A percentile compares a stretch with the other conserved stretches of the same genome.
phyloP scores from a whole-genome alignment of 2,113 vertebrate species.

The Lichenostomus cassidix region DNA sequence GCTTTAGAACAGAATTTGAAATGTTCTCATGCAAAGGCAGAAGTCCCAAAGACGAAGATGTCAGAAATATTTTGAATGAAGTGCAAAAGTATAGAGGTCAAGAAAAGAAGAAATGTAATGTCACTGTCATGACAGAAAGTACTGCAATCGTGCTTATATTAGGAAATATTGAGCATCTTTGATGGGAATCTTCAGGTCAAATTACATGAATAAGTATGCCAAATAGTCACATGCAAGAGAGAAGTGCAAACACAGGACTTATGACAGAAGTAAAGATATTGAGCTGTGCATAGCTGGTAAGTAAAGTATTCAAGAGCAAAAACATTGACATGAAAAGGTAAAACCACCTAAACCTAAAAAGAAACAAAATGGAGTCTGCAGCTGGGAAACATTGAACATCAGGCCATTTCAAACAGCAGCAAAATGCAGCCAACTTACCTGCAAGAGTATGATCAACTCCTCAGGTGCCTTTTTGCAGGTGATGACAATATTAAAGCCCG shows the following conservation, averaged over 20 bases:
- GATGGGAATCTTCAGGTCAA: not conserved
- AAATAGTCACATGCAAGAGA: not conserved
- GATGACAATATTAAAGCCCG: not conserved
- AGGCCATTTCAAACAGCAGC: not conserved
- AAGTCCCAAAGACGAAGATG: not conserved
- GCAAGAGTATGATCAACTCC: not conserved
- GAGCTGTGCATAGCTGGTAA: not conserved
- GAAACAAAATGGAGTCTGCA: rapidly evolving
- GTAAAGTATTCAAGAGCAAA: not conserved
- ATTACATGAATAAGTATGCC: not conserved
- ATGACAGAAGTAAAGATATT: not conserved
- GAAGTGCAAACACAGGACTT: not conserved
- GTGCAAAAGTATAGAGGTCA: not conserved
- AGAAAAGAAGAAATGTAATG: not conserved
- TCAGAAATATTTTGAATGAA: not conserved
- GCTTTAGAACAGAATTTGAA: not conserved
- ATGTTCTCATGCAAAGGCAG: not conserved
- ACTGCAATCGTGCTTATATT: not conserved
- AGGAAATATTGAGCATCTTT: not conserved
- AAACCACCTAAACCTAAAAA: not conserved
- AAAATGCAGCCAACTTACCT: not conserved
- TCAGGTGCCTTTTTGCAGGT: not conserved
- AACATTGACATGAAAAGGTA: not conserved
- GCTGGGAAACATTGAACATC: rapidly evolving
- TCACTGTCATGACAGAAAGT: not conserved